Base-by-base conservation (phyloP, 2,797 vertebrate species). In the Enoplosus armatus region DNA sequence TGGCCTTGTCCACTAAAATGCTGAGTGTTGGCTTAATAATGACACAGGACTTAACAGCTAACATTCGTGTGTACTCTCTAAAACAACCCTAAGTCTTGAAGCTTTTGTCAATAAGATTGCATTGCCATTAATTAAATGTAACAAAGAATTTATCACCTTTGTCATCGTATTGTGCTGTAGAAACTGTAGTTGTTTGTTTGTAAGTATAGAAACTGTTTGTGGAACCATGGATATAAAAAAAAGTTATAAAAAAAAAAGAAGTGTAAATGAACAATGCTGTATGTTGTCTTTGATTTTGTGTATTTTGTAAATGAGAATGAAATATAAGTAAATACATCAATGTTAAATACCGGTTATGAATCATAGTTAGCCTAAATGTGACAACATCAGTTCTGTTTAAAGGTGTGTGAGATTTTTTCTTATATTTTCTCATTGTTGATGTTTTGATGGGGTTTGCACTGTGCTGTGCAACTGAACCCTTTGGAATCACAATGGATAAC, bases 101-200 rank as follows among this genome's bases (percentile, higher is more conserved):
- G 93, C 93, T 93, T 92, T 87, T 94, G 91, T 95, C 92, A 77
- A 90, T 92, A 90, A 91, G 90, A 94, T 87, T 93, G 88, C 91
- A 89, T 94, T 79, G 85, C 88, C 92, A 93, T 95, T 80, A 91
- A 94, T 90, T 95, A 83, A 93, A 91, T 89, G 90, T 95, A 92
- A 94, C 86, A 87, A 91, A 90, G 76, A 94, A 85, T 87, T 90
- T 87, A 93, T 94, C 94, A 95, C 93, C 84, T 92, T 85, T 92
- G 92, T 95, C 94, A 94, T 94, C 86, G 96, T 98, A 95, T 88
- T 37, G 96, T 97, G 96, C 90, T 93, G 96, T 98, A 97, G 96
- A 96, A 96, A 93, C 93, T 93, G 92, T 96, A 97, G 96, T 95
- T 95, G 94, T 96, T 96, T 96, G 93, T 95, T 97, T 97, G 94